A percentile compares a stretch with the other conserved stretches of the same genome.
These are phyloP conservation scores for Drosophila saltans DNA, from an alignment of 1,140 invertebrate species.

Conservation along the genomic window DNA sequence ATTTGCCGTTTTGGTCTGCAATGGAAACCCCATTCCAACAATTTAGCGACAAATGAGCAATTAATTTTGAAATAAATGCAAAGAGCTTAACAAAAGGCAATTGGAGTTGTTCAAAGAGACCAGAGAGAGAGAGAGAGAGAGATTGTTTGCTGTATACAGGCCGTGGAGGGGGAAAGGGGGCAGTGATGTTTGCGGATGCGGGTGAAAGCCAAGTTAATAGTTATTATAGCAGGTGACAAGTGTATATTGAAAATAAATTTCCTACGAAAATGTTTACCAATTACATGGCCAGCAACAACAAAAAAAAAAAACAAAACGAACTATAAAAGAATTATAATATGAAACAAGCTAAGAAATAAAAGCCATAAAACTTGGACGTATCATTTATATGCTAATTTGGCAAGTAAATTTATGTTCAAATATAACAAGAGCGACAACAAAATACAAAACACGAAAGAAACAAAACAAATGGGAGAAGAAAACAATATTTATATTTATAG, in stretches of 20 bases:
- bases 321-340: constrained; percentile 45
- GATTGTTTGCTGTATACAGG: not conserved
- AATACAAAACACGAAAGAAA: constrained; percentile 49
- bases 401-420: constrained; percentile 70
- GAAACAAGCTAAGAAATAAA: constrained; percentile 41
- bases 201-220: constrained; percentile 1
- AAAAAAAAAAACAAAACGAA: not conserved
- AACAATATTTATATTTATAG: constrained; percentile 60
- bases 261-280: constrained; percentile 2
- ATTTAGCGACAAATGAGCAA: constrained; percentile 81
- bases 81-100: constrained; percentile 44
- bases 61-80: constrained; percentile 81
- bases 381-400: constrained; percentile 78
- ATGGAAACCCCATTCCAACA: constrained; percentile 80
- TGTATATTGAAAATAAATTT: constrained; percentile 13
- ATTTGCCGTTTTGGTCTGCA: constrained; percentile 56
- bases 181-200: not conserved
- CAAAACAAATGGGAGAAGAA: constrained; percentile 22
- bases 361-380: constrained; percentile 65
- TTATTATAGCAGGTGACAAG: constrained; percentile 8
- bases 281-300: not conserved
- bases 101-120: constrained; percentile 1
- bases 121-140: constrained; percentile 3
- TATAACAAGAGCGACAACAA: constrained; percentile 79
- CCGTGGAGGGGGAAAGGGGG: not conserved